Percentiles rank a stretch among this genome's conserved stretches.
Conservation (phyloP, 2,888 invertebrate species). For the Coelopa pilipes region DNA sequence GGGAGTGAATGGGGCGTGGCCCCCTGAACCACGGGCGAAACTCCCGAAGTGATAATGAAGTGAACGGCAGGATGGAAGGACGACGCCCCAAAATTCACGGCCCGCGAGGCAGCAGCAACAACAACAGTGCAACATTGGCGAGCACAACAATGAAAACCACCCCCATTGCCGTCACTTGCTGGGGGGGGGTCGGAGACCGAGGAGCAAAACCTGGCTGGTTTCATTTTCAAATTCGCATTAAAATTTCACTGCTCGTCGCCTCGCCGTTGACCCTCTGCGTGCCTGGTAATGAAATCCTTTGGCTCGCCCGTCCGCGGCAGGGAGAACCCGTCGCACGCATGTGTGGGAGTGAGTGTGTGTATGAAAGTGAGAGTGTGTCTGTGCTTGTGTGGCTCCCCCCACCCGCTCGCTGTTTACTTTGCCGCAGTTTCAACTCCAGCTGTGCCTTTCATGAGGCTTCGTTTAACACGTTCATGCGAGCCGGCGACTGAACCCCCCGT, state of each 20-base stretch:
- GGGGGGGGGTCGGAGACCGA: neutral
- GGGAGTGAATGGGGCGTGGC: neutral
- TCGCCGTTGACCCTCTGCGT: conserved; percentile 6
- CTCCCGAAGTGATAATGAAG: too few species aligned
- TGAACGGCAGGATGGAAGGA: too few species aligned
- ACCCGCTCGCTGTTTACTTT: neutral
- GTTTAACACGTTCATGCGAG: conserved; percentile 6
- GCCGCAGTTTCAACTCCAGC: neutral
- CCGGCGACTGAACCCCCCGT: neutral
- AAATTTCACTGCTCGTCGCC: neutral
- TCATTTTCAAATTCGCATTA: neutral
- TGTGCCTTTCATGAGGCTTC: conserved; percentile 24
- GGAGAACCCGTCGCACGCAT: neutral
- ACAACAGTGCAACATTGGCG: too few species aligned
- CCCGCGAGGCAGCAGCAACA: too few species aligned
- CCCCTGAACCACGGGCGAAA: too few species aligned
- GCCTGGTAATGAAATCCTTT: conserved; percentile 23
- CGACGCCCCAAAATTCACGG: too few species aligned
- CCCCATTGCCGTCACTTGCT: neutral
- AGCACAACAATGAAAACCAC: too few species aligned
- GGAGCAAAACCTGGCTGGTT: neutral
- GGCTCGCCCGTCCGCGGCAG: conserved; percentile 1
- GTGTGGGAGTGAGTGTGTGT: conserved; percentile 8
- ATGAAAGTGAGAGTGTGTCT: neutral
- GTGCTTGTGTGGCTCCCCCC: neutral